Base-by-base conservation (phyloP, 2,797 vertebrate genomes). In the Vespertilio murinus region DNA sequence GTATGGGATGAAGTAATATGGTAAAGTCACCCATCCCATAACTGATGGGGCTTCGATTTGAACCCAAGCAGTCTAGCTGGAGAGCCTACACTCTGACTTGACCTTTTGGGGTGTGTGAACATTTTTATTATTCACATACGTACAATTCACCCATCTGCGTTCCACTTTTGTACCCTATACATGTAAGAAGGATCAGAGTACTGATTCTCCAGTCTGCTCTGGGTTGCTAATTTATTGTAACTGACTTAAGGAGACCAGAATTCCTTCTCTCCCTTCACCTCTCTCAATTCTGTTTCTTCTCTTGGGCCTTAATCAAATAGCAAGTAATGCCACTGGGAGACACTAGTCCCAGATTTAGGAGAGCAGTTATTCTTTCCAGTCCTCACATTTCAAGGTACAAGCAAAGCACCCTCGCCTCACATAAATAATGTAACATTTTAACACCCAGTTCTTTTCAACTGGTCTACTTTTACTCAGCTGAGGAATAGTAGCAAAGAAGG, bases 241-340 rank as follows among this genome's bases (percentile, higher is more conserved):
- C 59, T 90, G 54, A 81, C 80, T 88, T 89, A 87, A 93, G 67
- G 56, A 93, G 25, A 45, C 25, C 38, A 74, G 82, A 92, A 92
- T 93, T 71, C 30, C 30, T 93, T 93, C 65, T 87, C 64, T 56
- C 33, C n/a, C 42, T 79, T 85, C 25, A 82, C 35, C 49, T 93
- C 40, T 75, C 70, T 52, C 82, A 86, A 35, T 65, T 88, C 40
- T 94, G 28, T 71, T 88, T 91, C 73, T 93, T 67, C 80, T 94
- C 83, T 94, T 85, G 52, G 80, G 80, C 17, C 47, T 78, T 87
- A 93, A 93, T 75, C 84, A 94, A 81, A 91, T 17, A 89, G 61
- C 23, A 79, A 82, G 71, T 49, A 78, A 87, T 65, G 67, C 77
- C 64, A 61, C 40, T 81, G 42, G 42, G 49, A 91, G 82, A 49